These are phyloP conservation scores for Bombus superbus DNA, from an alignment of 1,140 invertebrate species.

Conservation along the genomic window DNA sequence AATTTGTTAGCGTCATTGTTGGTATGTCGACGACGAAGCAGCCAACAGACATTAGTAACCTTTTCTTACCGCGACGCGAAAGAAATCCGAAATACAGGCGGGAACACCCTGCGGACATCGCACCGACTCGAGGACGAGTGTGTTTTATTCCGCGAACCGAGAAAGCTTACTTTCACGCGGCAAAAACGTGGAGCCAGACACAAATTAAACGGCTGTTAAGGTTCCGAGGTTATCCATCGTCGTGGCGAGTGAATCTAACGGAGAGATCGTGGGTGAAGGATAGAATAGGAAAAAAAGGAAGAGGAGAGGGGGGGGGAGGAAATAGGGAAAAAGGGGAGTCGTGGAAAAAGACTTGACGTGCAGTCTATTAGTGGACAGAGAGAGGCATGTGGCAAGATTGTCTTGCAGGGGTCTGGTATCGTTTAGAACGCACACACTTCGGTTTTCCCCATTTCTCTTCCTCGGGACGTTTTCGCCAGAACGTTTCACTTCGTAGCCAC, in stretches of 20 bases:
- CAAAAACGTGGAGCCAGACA: conserved; percentile 67
- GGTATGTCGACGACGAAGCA: conserved; percentile 23
- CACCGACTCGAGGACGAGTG: conserved; percentile 11
- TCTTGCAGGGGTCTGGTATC: conserved; percentile 54
- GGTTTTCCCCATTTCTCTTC: conserved; percentile 52
- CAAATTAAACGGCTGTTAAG: conserved; percentile 71
- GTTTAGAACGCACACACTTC: conserved; percentile 42
- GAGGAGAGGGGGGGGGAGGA: not conserved
- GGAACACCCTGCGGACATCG: conserved; percentile 40
- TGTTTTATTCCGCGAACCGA: conserved; percentile 48
- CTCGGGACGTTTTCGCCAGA: conserved; percentile 36
- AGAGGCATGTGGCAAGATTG: conserved; percentile 62
- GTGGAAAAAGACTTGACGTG: conserved; percentile 61
- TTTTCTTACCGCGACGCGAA: conserved; percentile 24
- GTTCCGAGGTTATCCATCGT: conserved; percentile 67
- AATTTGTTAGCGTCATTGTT: conserved; percentile 61
- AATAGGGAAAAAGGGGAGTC: conserved; percentile 12
- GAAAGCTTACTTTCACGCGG: conserved; percentile 31
- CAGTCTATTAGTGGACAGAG: conserved; percentile 62
- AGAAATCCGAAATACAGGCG: conserved; percentile 62
- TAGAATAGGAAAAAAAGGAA: no score
- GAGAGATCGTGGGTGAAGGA: conserved; percentile 14
- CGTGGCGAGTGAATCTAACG: conserved; percentile 59
- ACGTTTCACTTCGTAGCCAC: conserved; percentile 43
- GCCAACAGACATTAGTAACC: conserved; percentile 26